These are phyloP conservation scores for Aspidoscelis tigris DNA, from an alignment of 2,113 vertebrate genomes.

Conservation along the genomic window DNA sequence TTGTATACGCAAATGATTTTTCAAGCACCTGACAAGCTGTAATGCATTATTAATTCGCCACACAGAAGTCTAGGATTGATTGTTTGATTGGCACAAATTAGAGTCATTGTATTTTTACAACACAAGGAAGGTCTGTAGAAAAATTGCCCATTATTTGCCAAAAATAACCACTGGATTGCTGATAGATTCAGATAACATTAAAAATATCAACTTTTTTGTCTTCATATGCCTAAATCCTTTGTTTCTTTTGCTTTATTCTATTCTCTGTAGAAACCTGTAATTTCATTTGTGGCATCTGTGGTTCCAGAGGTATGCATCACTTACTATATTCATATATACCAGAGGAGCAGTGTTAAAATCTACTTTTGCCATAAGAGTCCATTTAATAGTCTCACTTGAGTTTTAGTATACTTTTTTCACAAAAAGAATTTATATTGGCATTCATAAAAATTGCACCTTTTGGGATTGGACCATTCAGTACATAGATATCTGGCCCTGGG, in stretches of 20 bases:
- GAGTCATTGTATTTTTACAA: slow-evolving; percentile 13
- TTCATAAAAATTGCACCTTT: slow-evolving; percentile 56
- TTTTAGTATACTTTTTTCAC: slow-evolving; percentile 49
- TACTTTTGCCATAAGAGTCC: slow-evolving; percentile 24
- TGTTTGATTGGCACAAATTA: slow-evolving; percentile 16
- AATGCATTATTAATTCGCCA: not conserved
- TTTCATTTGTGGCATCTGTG: slow-evolving; percentile 24
- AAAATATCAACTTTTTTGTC: slow-evolving; percentile 13
- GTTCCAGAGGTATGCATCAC: slow-evolving; percentile 19
- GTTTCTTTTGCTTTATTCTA: not conserved
- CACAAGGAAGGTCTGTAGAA: not conserved
- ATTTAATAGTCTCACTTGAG: slow-evolving; percentile 44
- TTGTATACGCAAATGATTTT: not conserved
- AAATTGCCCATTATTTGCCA: slow-evolving; percentile 27
- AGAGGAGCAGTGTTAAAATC: slow-evolving; percentile 29
- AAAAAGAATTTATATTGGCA: slow-evolving; percentile 49
- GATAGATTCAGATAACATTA: slow-evolving; percentile 24
- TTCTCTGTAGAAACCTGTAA: slow-evolving; percentile 25
- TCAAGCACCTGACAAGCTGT: not conserved
- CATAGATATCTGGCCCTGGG: slow-evolving; percentile 41
- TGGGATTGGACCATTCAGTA: slow-evolving; percentile 46
- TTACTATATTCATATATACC: slow-evolving; percentile 10
- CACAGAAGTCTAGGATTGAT: not conserved
- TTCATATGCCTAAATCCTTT: slow-evolving; percentile 23
- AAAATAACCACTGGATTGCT: slow-evolving; percentile 25